Evolutionary conservation across 2,888 invertebrate genomes (phyloP), one percentile per base, ranked within the genome.

Genomic region (Aproaerema taeniolella): DNA sequence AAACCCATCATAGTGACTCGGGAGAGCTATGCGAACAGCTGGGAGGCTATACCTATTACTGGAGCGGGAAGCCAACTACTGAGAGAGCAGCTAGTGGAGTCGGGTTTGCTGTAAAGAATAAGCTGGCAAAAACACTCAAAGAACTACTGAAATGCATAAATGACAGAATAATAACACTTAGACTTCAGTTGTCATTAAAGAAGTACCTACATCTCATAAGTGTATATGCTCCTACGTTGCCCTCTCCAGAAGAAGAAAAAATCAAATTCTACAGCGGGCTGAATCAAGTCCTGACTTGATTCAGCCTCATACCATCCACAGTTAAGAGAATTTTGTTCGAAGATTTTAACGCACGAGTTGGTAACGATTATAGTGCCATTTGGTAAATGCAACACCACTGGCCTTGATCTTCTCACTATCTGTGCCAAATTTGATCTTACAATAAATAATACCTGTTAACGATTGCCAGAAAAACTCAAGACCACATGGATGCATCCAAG

Each of bases 401-500:
- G 49, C 0, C 6, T 32, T 1, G 25, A 15, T 6, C 38, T 47
- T 2, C 28, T 49, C 2, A 33, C 43, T 10, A 20, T 48, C 2
- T 48, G 45, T 31, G 38, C 44, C 5, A 42, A 46, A 39, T 42
- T 34, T 16, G 17, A 41, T 8, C 46, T 49, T 2, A 17, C 13
- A 7, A 43, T 46, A 8, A 46, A 45, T 0, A 49, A 43, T 10
- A 43, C 41, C 1, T 40, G 17, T 12, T 44, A 43, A 24, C 34
- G 46, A 16, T 15, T 52, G 5, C 35, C 48, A 1, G 42, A 37
- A 1, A 55, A 50, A 25, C 36, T 39, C 11, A 52, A 50, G 16
- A 52, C 46, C 9, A 35, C 49, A 2, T 50, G 49, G 48, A 49
- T 52, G 47, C 52, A 55, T 28, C 50, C 48, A 3, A 25, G 55